Percentiles rank a stretch among this genome's conserved stretches.
Conservation (phyloP, 2,797 vertebrate species). For the Bovichtus variegatus region DNA sequence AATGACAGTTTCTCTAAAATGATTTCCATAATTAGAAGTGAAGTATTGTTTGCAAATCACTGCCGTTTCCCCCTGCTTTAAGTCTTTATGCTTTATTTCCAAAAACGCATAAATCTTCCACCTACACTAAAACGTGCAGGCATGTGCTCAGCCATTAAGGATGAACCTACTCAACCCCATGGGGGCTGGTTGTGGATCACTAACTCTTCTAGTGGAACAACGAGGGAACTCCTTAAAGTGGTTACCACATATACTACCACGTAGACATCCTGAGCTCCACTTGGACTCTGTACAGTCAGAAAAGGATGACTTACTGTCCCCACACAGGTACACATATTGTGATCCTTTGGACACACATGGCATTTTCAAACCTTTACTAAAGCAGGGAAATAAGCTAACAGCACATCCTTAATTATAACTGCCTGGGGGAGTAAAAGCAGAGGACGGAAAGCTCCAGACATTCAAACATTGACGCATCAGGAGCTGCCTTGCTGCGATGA, state of each 20-base stretch:
- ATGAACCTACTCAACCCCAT: neutral
- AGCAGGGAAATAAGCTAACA: conserved; percentile 45
- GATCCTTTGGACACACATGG: conserved; percentile 20
- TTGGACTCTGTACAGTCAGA: conserved; percentile 41
- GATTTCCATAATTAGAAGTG: too few relatives aligned
- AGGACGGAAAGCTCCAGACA: conserved; percentile 54
- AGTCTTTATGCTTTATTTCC: neutral
- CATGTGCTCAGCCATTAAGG: neutral
- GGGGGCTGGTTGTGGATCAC: conserved; percentile 26
- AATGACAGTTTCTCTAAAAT: too few relatives aligned
- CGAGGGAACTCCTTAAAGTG: conserved; percentile 35
- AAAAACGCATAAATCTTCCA: neutral
- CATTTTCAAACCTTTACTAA: conserved; percentile 55
- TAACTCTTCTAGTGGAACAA: conserved; percentile 14
- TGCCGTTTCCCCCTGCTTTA: neutral
- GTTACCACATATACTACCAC: conserved; percentile 20
- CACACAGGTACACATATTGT: conserved; percentile 23
- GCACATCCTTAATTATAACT: conserved; percentile 50
- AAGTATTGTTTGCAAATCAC: neutral
- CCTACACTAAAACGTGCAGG: neutral
- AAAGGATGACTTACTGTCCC: conserved; percentile 24
- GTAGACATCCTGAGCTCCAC: conserved; percentile 40
- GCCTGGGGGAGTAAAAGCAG: conserved; percentile 57
- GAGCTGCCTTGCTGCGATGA: conserved; percentile 36
- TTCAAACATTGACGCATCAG: conserved; percentile 51